Base-by-base conservation (phyloP, 2,113 vertebrate genomes). In the Syngnathus floridae region DNA sequence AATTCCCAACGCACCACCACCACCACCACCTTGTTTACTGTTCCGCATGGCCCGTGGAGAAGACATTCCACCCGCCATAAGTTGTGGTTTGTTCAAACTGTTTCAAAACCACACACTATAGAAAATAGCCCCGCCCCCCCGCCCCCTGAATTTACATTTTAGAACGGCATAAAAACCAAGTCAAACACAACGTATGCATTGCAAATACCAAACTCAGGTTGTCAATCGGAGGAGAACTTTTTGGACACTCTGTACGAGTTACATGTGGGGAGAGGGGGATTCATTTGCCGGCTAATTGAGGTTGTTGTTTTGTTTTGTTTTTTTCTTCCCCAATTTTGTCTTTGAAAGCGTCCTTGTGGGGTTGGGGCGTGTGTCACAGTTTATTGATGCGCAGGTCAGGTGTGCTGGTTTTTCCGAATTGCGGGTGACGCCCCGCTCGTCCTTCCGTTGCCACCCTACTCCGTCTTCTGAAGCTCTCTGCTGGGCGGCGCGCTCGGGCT, bases 381-480 rank as follows among this genome's bases (percentile, higher is more conserved):
- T 90, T 31, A 35, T 56, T 56, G 35, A 35, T 17, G 21, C 54
- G 54, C 54, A 56, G 54, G 54, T 56, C 54, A 56, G 31, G 26
- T 56, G 54, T 35, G 54, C 54, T 56, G 51, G 51, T 54, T 54
- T 54, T 26, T 54, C 51, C 21, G 5, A 54, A 22, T 26, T 26
- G 51, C 51, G 51, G 51, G 51, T 26, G 21, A 54, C 4, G 54
- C 26, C 54, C 54, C 26, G 13, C 54, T 41, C 86, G 89, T 86
- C 76, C 88, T 74, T 85, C 83, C 86, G 77, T 84, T 59, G 78
- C 76, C 80, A 82, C 80, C 77, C 70, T 90, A 92, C 77, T 92
- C 89, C 62, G 86, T 78, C 85, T 98, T 98, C 84, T 98, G 95
- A 85, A 94, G 90, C 65, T 98, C 95, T 91, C 91, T n/a, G 75